A percentile compares a stretch with the other conserved stretches of the same genome.
Evolutionary conservation across 2,113 vertebrate genomes (phyloP).

Genomic region (Cercocebus atys): DNA sequence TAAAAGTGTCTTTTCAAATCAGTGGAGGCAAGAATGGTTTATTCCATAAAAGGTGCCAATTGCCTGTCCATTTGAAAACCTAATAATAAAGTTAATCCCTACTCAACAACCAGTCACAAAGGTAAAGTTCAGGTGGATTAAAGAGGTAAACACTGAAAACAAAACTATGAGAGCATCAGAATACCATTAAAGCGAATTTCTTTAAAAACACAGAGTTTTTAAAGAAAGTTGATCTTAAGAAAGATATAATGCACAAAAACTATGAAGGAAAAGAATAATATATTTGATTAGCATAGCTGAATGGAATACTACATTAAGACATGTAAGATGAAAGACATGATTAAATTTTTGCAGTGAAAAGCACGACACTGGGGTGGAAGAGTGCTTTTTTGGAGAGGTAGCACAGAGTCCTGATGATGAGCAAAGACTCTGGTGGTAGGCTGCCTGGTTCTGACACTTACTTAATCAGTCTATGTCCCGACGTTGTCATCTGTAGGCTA

Average conservation of each 20-base stretch:
- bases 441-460: not conserved
- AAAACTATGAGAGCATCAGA: not conserved
- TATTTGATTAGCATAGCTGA: not conserved
- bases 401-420: not conserved
- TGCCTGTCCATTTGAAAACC: not conserved
- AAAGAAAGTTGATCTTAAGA: not conserved
- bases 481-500: not conserved
- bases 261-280: not conserved
- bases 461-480: not conserved
- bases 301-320: not conserved
- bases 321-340: not conserved
- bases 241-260: not conserved
- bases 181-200: not conserved
- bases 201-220: not conserved
- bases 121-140: not conserved
- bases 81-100: not conserved
- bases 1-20: not conserved
- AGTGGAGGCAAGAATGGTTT: not conserved
- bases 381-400: not conserved
- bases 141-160: not conserved
- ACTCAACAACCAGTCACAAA: not conserved
- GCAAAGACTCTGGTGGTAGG: not conserved
- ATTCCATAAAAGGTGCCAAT: not conserved
- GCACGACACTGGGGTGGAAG: too few relatives aligned
- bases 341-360: not conserved